A percentile compares a stretch with the other conserved stretches of the same genome.
Conservation (phyloP, 2,888 invertebrate genomes). For the Dasypolia templi region DNA sequence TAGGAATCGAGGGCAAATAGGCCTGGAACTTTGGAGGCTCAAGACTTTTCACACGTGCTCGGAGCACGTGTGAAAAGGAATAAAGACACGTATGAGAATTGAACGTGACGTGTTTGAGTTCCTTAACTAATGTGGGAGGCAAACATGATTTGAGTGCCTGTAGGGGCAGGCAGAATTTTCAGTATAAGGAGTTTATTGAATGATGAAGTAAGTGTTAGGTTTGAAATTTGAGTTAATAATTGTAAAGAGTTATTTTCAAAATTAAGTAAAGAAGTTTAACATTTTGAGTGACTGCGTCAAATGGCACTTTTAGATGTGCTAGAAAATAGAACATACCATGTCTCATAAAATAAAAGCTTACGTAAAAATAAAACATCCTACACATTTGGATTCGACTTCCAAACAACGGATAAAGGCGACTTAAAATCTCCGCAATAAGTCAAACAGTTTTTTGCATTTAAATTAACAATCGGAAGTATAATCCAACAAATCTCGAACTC, state of each 20-base stretch:
- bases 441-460: constrained; percentile 59
- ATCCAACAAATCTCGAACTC: constrained; percentile 42
- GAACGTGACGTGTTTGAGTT: constrained; percentile 33
- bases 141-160: constrained; percentile 7
- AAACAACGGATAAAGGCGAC: constrained; percentile 10
- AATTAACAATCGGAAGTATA: constrained; percentile 60
- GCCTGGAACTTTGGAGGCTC: constrained; percentile 29
- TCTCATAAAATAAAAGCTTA: no score
- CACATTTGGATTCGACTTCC: not conserved
- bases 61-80: constrained; percentile 46
- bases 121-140: constrained; percentile 20
- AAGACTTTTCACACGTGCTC: no score
- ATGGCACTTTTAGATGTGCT: not conserved
- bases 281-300: not conserved
- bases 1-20: constrained; percentile 31
- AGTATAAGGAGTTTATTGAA: not conserved
- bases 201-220: not conserved
- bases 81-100: constrained; percentile 40
- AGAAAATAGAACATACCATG: not conserved
- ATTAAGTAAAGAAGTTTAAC: not conserved
- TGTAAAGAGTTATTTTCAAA: not conserved
- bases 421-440: constrained; percentile 41
- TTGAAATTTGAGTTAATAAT: not conserved
- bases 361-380: not conserved
- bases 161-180: not conserved